Evolutionary conservation across 2,113 vertebrate genomes (phyloP).

Genomic region (Oplegnathus fasciatus): DNA sequence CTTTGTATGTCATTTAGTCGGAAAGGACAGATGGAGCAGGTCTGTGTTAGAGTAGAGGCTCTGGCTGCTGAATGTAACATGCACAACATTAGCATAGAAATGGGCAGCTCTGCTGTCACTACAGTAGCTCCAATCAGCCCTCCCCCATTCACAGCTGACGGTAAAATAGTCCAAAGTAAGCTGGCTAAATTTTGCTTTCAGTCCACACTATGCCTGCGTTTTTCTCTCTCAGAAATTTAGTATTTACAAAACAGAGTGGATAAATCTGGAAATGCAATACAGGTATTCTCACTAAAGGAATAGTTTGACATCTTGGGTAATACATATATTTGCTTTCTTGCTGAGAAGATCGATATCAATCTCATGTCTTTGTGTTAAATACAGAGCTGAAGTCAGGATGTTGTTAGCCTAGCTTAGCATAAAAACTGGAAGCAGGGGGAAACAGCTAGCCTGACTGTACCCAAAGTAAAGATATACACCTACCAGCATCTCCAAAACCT

Average conservation of each 20-base stretch:
- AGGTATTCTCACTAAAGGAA: neutral
- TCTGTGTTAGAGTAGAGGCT: neutral
- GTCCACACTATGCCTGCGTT: neutral
- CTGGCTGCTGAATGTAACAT: slow-evolving; percentile 28
- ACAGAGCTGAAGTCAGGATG: neutral
- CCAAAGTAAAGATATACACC: too few relatives aligned
- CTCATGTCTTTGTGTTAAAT: neutral
- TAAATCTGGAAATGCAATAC: neutral
- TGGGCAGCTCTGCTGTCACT: slow-evolving; percentile 17
- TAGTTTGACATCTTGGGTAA: neutral
- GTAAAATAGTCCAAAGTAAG: neutral
- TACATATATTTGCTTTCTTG: neutral
- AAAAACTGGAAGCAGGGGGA: too few relatives aligned
- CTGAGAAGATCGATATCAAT: neutral
- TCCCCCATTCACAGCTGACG: slow-evolving; percentile 37
- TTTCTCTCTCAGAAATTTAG: neutral
- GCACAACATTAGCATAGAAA: slow-evolving; percentile 65
- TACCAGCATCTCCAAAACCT: too few relatives aligned
- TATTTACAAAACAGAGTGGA: neutral
- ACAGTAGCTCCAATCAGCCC: slow-evolving; percentile 24
- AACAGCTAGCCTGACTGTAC: too few relatives aligned
- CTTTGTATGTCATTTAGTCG: neutral
- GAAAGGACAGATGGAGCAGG: neutral
- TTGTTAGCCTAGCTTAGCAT: too few relatives aligned
- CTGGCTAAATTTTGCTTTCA: neutral